Evolutionary conservation across 2,888 invertebrate genomes (phyloP).

Genomic region (Euplagia quadripunctaria): DNA sequence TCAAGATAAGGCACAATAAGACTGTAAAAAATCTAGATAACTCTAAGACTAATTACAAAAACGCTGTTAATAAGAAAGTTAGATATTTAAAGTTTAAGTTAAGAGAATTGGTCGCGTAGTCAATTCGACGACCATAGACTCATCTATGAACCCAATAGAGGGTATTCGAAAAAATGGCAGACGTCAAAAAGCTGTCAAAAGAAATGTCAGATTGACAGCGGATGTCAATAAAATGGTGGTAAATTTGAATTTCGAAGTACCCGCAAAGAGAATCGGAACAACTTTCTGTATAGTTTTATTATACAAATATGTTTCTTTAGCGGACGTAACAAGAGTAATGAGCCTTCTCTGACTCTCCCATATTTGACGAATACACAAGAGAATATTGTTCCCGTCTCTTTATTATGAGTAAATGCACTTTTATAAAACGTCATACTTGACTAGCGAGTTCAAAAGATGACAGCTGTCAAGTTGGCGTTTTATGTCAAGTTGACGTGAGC

Average conservation of each 20-base stretch:
- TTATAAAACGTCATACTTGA: no score
- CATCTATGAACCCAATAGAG: neutral
- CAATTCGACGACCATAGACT: neutral
- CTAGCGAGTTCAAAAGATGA: neutral
- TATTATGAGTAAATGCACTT: neutral
- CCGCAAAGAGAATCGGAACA: neutral
- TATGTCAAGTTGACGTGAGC: neutral
- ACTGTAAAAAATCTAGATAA: conserved; percentile 58
- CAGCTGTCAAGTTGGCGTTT: neutral
- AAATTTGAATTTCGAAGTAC: neutral
- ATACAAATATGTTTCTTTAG: neutral
- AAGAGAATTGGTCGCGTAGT: conserved; percentile 74
- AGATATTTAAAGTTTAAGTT: conserved; percentile 76
- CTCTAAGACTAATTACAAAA: conserved; percentile 74
- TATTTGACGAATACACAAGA: neutral
- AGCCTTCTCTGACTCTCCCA: neutral
- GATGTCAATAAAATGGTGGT: neutral
- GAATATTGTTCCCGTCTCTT: neutral
- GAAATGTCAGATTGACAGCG: neutral
- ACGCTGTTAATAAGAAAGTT: conserved; percentile 79
- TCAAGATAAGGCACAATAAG: conserved; percentile 55
- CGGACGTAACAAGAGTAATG: neutral
- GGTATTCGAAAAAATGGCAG: neutral
- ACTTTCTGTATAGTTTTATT: conserved; percentile 2
- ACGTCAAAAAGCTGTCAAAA: neutral